Evolutionary conservation across 2,797 vertebrate species (phyloP).

Genomic region (Xenopus petersii): DNA sequence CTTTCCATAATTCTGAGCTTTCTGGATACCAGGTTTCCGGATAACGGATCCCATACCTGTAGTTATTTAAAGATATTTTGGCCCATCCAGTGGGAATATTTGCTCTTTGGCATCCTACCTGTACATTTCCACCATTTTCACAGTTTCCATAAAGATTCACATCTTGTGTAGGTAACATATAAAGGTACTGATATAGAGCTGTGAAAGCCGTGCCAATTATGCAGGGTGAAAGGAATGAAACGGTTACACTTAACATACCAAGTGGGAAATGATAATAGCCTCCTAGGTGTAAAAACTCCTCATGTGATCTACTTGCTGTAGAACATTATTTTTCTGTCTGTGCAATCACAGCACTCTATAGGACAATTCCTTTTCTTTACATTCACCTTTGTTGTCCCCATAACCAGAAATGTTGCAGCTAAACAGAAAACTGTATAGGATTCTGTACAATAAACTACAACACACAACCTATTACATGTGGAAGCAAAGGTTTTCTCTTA

Average conservation of each 20-base stretch:
- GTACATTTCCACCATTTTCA: neutral
- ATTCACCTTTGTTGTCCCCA: too few relatives aligned
- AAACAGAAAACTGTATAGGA: too few relatives aligned
- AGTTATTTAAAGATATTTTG: too few relatives aligned
- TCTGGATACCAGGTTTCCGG: too few relatives aligned
- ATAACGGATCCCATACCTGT: too few relatives aligned
- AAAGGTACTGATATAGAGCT: constrained; percentile 35
- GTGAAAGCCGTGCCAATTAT: constrained; percentile 43
- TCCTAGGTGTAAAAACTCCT: constrained; percentile 28
- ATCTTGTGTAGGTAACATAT: constrained; percentile 31
- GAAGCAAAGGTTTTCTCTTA: too few relatives aligned
- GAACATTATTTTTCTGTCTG: neutral
- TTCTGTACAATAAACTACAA: too few relatives aligned
- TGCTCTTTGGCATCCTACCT: too few relatives aligned
- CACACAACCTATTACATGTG: too few relatives aligned
- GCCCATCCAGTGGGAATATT: too few relatives aligned
- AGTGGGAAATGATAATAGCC: constrained; percentile 45
- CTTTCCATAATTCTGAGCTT: too few relatives aligned
- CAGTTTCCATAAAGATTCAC: constrained; percentile 14
- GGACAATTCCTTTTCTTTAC: neutral
- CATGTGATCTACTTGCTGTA: constrained; percentile 11
- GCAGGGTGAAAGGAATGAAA: constrained; percentile 45
- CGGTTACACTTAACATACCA: constrained; percentile 36
- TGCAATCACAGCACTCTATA: neutral
- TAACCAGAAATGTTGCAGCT: too few relatives aligned